phyloP scores from a whole-genome alignment of 1,140 invertebrate species.

The Drosophila lini region DNA sequence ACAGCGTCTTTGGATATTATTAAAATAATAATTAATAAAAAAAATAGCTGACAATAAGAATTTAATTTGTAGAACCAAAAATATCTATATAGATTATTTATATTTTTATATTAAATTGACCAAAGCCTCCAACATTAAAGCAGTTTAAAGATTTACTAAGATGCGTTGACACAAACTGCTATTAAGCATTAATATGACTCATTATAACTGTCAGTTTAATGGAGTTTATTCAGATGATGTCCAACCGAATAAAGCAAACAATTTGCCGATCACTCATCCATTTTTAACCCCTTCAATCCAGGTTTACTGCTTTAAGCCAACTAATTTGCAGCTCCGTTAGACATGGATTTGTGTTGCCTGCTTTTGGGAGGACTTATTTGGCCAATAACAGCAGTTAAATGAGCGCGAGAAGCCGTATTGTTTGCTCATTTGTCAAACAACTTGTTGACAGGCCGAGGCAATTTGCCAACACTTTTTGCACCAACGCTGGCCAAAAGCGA shows the following conservation, averaged over 20 bases:
- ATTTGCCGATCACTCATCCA: background rate
- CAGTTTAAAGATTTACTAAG: background rate
- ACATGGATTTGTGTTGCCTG: background rate
- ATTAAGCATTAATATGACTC: background rate
- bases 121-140: no score
- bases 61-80: no score
- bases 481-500: constrained; percentile 22
- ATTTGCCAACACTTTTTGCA: constrained; percentile 45
- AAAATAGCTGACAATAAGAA: no score
- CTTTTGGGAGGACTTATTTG: constrained; percentile 15
- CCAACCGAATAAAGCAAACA: background rate
- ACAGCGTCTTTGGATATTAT: no score
- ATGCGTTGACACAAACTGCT: background rate
- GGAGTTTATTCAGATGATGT: no score
- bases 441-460: constrained; percentile 41
- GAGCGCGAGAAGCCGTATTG: constrained; percentile 28
- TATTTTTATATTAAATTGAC: no score
- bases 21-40: no score
- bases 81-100: no score
- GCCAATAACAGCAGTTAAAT: constrained; percentile 30
- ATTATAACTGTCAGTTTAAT: background rate
- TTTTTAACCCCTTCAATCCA: background rate
- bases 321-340: constrained; percentile 2
- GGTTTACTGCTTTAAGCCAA: constrained; percentile 1
- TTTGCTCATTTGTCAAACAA: constrained; percentile 52